These are phyloP conservation scores for Plumapathes pennacea DNA, from an alignment of 92 coral and sea anemone genomes.

Conservation along the genomic window DNA sequence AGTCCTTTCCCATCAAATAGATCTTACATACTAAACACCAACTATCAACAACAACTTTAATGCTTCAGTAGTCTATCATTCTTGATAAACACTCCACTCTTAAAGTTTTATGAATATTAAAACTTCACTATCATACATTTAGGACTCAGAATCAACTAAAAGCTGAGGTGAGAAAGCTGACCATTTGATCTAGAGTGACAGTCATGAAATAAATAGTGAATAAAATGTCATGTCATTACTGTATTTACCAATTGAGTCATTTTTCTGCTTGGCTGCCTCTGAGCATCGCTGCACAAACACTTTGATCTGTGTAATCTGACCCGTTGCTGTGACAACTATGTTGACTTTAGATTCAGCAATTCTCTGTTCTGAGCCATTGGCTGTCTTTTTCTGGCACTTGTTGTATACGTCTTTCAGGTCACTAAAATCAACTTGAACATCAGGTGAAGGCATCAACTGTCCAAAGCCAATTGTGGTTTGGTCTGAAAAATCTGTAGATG, in stretches of 20 bases:
- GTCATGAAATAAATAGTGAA: background rate
- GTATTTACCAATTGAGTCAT: slow-evolving; percentile 46
- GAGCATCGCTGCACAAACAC: slow-evolving; percentile 81
- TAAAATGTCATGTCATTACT: background rate
- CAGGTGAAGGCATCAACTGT: no score
- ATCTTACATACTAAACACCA: no score
- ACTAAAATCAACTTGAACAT: slow-evolving; percentile 31
- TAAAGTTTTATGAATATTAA: no score
- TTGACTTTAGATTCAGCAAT: slow-evolving; percentile 49
- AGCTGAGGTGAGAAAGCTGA: background rate
- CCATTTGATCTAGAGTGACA: no score
- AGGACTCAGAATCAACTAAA: background rate
- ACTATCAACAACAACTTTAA: no score
- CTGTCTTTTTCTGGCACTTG: slow-evolving; percentile 61
- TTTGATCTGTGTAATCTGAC: slow-evolving; percentile 43
- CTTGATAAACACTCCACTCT: no score
- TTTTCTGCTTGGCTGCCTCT: slow-evolving; percentile 67
- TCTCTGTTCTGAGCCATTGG: slow-evolving; percentile 61
- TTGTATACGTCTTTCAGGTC: slow-evolving; percentile 77
- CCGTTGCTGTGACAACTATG: slow-evolving; percentile 50
- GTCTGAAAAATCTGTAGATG: no score
- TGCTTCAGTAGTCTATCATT: no score
- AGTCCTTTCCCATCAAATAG: no score
- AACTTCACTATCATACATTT: no score
- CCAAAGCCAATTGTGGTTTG: no score